Conservation (phyloP, 1,140 invertebrate genomes). For the Megalonaias nervosa region DNA sequence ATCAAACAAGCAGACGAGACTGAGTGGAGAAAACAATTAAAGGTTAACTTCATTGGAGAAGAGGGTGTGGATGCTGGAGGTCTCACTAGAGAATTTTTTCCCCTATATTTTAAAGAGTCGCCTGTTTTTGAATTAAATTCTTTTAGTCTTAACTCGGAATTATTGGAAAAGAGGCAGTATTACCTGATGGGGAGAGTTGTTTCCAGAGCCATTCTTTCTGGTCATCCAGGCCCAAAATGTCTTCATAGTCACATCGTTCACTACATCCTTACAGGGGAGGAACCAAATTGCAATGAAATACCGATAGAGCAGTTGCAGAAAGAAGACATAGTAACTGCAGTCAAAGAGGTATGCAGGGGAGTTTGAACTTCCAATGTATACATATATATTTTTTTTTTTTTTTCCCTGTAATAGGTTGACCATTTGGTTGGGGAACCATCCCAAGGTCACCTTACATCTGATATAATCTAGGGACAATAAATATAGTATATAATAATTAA, state of each 20-base stretch:
- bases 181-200: conserved; percentile 10
- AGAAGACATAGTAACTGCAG: not conserved
- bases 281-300: not conserved
- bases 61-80: conserved; percentile 31
- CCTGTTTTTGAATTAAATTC: conserved; percentile 16
- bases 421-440: too few species aligned
- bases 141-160: conserved; percentile 7
- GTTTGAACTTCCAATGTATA: too few species aligned
- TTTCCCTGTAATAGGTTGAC: too few species aligned
- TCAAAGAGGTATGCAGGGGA: conserved; percentile 8
- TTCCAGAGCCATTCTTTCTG: conserved; percentile 3
- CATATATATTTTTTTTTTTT: too few species aligned
- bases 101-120: conserved; percentile 14
- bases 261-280: conserved; percentile 1
- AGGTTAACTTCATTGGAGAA: conserved; percentile 24
- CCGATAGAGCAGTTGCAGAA: not conserved
- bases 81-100: conserved; percentile 21
- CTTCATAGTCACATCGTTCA: conserved; percentile 3
- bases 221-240: conserved; percentile 14
- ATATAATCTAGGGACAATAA: too few species aligned
- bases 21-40: conserved; percentile 9
- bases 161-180: conserved; percentile 9
- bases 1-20: not conserved
- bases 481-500: too few species aligned
- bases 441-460: too few species aligned